Conservation (phyloP, 2,888 invertebrate species). For the Eristalinus sepulchralis region DNA sequence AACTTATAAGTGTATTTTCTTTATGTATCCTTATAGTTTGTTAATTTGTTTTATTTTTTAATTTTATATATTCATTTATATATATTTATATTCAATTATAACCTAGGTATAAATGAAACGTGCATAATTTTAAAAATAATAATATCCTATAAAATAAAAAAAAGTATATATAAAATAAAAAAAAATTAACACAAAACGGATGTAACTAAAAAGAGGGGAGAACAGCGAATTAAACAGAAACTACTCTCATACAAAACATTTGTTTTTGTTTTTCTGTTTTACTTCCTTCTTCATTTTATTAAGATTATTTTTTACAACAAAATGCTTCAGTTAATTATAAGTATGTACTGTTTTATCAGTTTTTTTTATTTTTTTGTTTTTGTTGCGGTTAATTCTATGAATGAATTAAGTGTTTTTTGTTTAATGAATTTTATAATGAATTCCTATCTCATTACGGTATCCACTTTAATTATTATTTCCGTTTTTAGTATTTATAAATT, state of each 20-base stretch:
- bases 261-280: conserved; percentile 37
- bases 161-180: conserved; percentile 21
- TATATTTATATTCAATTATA: conserved; percentile 61
- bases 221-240: conserved; percentile 38
- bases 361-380: conserved; percentile 39
- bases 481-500: conserved; percentile 49
- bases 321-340: conserved; percentile 67
- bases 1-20: conserved; percentile 54
- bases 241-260: conserved; percentile 47
- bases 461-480: conserved; percentile 50
- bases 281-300: conserved; percentile 54
- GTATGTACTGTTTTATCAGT: conserved; percentile 55
- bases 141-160: conserved; percentile 59
- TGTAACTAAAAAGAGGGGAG: conserved; percentile 46
- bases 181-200: conserved; percentile 57
- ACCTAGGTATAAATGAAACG: conserved; percentile 59
- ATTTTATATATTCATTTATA: conserved; percentile 63
- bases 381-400: conserved; percentile 67
- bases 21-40: conserved; percentile 30
- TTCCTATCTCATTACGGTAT: conserved; percentile 69
- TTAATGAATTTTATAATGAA: conserved; percentile 67
- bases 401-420: conserved; percentile 64
- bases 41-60: conserved; percentile 51
- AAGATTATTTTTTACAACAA: conserved; percentile 69
- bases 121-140: conserved; percentile 9